Evolutionary conservation across 2,888 invertebrate genomes (phyloP), one percentile per base, ranked within the genome.

Genomic region (Tinea pellionella): DNA sequence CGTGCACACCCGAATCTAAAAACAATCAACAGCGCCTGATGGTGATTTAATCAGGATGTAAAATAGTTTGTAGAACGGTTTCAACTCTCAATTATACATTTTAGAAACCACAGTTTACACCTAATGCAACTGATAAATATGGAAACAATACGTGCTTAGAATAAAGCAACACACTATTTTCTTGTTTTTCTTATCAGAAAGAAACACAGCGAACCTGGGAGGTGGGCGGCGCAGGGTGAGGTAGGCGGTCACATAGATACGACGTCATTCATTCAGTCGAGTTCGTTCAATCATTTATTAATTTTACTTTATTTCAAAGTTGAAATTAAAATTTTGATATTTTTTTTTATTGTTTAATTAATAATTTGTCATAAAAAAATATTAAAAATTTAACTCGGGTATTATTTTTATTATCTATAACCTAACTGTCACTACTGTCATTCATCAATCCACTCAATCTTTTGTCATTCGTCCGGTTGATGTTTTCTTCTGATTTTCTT

Each of bases 151-250:
- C 75, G 77, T 74, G 74, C 68, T 65, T 64, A 61, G 70, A 76
- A 76, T 74, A 66, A 72, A 72, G 75, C 69, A 75, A 73, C 70
- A 67, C 65, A 65, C 47, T 69, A 74, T 68, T 72, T 72, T 72
- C 24, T 24, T 6, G 6, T 24, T 24, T 6, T 24, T 24, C 69
- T 68, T 73, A 73, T 68, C 72, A 75, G 72, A 73, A 69, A 37
- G 68, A 71, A 60, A 69, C 6, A 37, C 37, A 15, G 13, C 15
- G 61, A 61, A 75, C 75, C 72, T 69, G 69, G 47, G 8, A 16
- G 70, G 73, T 73, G 74, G 67, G 69, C 69, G 67, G 69, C 63
- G 56, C 24, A 6, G 3, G 37, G 37, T 9, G 37, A n/a, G 30
- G 30, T 30, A 7, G n/a, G n/a, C n/a, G n/a, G 16, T 47, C 47